Percentiles rank a stretch among this genome's conserved stretches.
Conservation (phyloP, 2,888 invertebrate species). For the Drosophila multiciliata region DNA sequence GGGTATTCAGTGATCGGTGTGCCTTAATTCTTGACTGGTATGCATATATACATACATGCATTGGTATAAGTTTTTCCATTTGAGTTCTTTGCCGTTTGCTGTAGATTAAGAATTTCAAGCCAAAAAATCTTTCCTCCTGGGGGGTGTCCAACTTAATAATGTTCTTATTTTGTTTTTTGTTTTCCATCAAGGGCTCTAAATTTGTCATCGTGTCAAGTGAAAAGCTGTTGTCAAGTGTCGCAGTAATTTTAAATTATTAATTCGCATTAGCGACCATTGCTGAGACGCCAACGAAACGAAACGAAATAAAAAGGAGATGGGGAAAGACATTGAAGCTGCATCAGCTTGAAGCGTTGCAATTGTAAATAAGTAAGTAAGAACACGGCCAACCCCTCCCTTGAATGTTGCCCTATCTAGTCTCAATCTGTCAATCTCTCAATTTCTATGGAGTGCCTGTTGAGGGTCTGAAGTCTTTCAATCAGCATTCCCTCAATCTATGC, state of each 20-base stretch:
- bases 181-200: conserved; percentile 17
- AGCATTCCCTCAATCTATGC: conserved; percentile 46
- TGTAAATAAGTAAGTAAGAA: conserved; percentile 44
- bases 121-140: conserved; percentile 19
- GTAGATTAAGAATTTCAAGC: conserved; percentile 16
- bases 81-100: conserved; percentile 15
- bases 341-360: conserved; percentile 34
- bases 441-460: conserved; percentile 17
- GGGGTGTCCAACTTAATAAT: conserved; percentile 9
- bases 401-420: conserved; percentile 19
- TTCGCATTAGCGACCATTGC: conserved; percentile 67
- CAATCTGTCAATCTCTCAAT: conserved; percentile 8
- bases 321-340: background rate
- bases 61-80: conserved; percentile 24
- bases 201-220: conserved; percentile 44
- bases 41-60: background rate
- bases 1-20: background rate
- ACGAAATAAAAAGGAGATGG: background rate
- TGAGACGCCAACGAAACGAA: conserved; percentile 21
- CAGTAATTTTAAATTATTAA: conserved; percentile 63
- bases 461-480: background rate
- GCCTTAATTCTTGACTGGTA: background rate
- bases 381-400: background rate
- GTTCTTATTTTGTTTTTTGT: conserved; percentile 6
- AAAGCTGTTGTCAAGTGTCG: conserved; percentile 54